phyloP scores from a whole-genome alignment of 2,797 vertebrate species.

The Sarcophilus harrisii region DNA sequence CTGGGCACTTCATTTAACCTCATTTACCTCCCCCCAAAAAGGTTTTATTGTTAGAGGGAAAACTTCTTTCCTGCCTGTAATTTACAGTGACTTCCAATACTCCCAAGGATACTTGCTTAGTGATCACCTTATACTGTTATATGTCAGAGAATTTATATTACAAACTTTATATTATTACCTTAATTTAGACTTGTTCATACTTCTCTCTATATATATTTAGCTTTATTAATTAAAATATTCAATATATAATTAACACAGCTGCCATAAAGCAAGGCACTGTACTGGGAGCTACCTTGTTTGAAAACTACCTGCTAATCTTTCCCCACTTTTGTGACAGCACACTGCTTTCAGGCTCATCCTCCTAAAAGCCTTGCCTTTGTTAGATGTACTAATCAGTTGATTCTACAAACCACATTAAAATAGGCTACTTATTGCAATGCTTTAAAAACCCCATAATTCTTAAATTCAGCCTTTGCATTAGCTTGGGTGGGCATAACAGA shows the following conservation, averaged over 20 bases:
- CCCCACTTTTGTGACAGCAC: too few species aligned
- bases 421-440: accelerated
- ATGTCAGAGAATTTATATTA: too few species aligned
- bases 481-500: accelerated
- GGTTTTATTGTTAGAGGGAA: too few species aligned
- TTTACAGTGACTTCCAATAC: too few species aligned
- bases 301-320: background rate
- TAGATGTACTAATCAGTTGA: background rate
- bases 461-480: background rate
- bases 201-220: too few species aligned
- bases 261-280: background rate
- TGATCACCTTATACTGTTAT: too few species aligned
- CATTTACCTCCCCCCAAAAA: too few species aligned
- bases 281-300: background rate
- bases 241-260: background rate
- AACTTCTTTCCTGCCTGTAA: too few species aligned
- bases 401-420: background rate
- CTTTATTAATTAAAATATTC: background rate
- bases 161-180: background rate
- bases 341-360: too few species aligned
- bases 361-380: too few species aligned
- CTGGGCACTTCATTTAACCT: too few species aligned
- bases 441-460: accelerated
- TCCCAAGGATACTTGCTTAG: too few species aligned
- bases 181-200: background rate